phyloP scores from a whole-genome alignment of 1,140 invertebrate species.

The Drosophila pseudoobscura region DNA sequence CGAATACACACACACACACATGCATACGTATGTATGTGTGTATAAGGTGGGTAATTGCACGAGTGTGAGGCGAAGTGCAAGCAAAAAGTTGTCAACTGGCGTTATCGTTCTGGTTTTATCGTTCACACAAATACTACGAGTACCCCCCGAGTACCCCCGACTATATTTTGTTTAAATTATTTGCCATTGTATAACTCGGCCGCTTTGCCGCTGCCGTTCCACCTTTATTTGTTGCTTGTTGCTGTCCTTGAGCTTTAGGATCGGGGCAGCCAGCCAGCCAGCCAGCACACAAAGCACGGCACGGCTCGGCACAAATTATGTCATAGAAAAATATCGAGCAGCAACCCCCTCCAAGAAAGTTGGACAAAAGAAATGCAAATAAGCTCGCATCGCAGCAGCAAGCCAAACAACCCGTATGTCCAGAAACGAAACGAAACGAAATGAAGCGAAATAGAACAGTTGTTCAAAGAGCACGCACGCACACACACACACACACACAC shows the following conservation, averaged over 20 bases:
- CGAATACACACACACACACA: conserved; percentile 44
- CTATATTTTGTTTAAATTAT: conserved; percentile 24
- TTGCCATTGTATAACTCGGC: conserved; percentile 33
- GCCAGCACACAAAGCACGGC: too few species aligned
- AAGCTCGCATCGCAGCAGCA: conserved; percentile 7
- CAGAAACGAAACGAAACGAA: neutral
- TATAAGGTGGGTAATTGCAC: conserved; percentile 35
- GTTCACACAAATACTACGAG: conserved; percentile 23
- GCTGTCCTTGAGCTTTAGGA: conserved; percentile 66
- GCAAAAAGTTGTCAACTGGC: conserved; percentile 48
- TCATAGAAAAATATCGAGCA: conserved; percentile 46
- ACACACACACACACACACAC: conserved; percentile 14
- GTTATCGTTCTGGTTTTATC: conserved; percentile 68
- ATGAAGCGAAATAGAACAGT: conserved; percentile 35
- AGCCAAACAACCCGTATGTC: conserved; percentile 1
- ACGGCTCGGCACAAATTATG: conserved; percentile 36
- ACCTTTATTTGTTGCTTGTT: conserved; percentile 23
- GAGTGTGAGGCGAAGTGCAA: conserved; percentile 55
- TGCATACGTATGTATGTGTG: neutral
- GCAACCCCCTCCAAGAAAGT: conserved; percentile 49
- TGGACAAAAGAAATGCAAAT: conserved; percentile 75
- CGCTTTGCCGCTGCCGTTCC: conserved; percentile 11
- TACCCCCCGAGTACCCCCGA: neutral
- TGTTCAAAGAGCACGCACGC: conserved; percentile 71
- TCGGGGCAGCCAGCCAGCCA: neutral